Evolutionary conservation across 2,888 invertebrate species (phyloP).

Genomic region (Pterobdella sp.): DNA sequence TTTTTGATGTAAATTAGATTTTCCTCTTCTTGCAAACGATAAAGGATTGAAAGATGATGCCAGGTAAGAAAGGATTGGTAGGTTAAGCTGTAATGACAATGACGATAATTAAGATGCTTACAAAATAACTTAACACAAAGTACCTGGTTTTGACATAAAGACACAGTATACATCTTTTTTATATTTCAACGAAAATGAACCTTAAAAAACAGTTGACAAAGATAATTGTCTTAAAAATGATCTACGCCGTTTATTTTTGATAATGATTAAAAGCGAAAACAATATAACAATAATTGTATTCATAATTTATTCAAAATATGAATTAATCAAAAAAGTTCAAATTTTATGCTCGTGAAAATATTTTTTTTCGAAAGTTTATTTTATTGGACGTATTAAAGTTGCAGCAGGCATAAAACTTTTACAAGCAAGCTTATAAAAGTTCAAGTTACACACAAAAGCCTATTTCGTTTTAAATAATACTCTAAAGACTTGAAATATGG

Average conservation of each 20-base stretch:
- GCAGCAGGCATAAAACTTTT: background rate
- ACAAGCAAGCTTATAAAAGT: background rate
- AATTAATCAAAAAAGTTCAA: background rate
- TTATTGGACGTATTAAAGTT: background rate
- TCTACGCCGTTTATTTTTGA: background rate
- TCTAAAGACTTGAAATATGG: slow-evolving; percentile 9
- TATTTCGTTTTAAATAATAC: background rate
- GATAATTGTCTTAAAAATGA: background rate
- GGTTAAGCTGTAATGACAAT: slow-evolving; percentile 2
- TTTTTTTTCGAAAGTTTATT: background rate
- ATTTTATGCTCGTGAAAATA: background rate
- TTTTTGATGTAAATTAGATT: background rate
- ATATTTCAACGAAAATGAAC: background rate
- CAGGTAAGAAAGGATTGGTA: background rate
- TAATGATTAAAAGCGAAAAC: slow-evolving; percentile 9
- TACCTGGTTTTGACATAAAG: background rate
- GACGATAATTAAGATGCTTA: background rate
- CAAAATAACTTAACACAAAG: background rate
- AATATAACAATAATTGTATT: background rate
- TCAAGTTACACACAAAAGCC: background rate
- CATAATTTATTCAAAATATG: background rate
- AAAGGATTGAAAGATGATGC: slow-evolving; percentile 3
- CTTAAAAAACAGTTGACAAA: background rate
- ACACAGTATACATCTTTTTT: background rate
- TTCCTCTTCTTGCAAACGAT: background rate